These are phyloP conservation scores for Psittacula cyanocephala DNA, from an alignment of 2,113 vertebrate species.

Conservation along the genomic window DNA sequence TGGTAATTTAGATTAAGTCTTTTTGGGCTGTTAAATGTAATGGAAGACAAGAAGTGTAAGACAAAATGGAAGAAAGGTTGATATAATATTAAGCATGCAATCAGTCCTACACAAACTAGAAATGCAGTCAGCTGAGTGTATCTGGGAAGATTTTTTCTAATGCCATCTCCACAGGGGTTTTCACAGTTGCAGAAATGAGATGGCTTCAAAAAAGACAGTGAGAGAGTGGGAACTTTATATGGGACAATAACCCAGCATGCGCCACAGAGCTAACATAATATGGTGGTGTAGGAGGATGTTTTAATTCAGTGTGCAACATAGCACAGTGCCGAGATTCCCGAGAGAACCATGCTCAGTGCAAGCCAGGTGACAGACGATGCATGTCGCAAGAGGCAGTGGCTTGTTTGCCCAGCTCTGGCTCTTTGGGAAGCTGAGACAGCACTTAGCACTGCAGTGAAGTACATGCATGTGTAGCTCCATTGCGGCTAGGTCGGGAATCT, in stretches of 20 bases:
- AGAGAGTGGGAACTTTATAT: background rate
- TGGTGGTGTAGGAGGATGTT: accelerated
- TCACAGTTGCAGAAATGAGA: background rate
- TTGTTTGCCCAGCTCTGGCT: background rate
- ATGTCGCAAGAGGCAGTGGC: background rate
- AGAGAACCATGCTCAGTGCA: background rate
- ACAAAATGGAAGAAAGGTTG: background rate
- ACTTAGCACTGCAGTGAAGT: background rate
- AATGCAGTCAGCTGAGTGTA: background rate
- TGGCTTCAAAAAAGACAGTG: background rate
- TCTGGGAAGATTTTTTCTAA: background rate
- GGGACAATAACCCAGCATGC: background rate
- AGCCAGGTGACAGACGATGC: accelerated
- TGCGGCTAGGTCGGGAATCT: background rate
- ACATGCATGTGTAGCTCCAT: accelerated
- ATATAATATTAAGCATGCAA: background rate
- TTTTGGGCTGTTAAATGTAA: background rate
- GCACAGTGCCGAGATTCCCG: background rate
- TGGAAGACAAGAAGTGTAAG: background rate
- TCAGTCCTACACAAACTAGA: background rate
- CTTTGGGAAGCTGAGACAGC: background rate
- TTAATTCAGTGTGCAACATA: background rate
- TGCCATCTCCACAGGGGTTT: background rate
- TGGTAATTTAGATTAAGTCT: background rate
- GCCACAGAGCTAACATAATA: background rate